Evolutionary conservation across 1,140 invertebrate species (phyloP), one percentile per base, ranked within the genome.

Genomic region (Ceratina calcarata): DNA sequence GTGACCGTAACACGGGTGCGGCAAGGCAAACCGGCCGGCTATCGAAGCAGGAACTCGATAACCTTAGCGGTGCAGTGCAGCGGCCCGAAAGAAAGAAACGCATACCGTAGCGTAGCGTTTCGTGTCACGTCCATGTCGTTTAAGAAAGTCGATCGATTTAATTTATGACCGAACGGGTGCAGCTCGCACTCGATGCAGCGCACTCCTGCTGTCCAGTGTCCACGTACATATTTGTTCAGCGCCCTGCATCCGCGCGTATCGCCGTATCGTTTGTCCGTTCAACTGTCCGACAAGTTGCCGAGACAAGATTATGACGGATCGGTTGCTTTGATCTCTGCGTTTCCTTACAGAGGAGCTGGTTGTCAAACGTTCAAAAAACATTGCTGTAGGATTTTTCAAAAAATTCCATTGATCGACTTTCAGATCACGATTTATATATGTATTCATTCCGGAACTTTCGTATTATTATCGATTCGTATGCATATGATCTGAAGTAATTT

Each of bases 1-100:
- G 58, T 64, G 37, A 55, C 53, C 55, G 69, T 78, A 70, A 71
- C 24, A 82, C 78, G 75, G 82, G 83, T 37, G 85, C 51, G 71
- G 78, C 87, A 88, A 89, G 87, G 87, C 75, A 68, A 88, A 86
- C 87, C 75, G 72, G 86, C 87, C 80, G 55, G 37, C 37, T 76
- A 65, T 65, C 79, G 61, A 66, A 86, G 61, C 84, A 88, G 84
- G 86, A 88, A 86, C 86, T 86, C 73, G 58, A 60, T 65, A 82
- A 78, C 79, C 84, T 82, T 78, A 86, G 27, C 37, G 20, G 85
- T 83, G 67, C 37, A 10, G 37, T 45, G 37, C 37, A 45, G 37
- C 37, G 78, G 76, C 49, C 74, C 37, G 37, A 45, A 45, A 45
- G 75, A 86, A 82, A 86, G 76, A 87, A 87, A 84, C 67, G 84